Conservation (phyloP, 2,113 vertebrate species). For the Ptychochromis oligacanthus region DNA sequence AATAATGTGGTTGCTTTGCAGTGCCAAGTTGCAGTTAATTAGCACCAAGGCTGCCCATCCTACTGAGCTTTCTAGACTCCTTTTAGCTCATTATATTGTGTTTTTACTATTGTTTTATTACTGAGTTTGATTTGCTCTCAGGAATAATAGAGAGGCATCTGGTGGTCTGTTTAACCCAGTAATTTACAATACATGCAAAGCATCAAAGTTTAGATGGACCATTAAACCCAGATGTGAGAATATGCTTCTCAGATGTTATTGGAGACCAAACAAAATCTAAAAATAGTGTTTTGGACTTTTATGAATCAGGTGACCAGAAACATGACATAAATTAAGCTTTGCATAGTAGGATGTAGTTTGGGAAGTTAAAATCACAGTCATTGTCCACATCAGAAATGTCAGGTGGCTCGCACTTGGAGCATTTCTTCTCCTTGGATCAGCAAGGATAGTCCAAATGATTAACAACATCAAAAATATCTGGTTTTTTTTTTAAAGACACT, state of each 20-base stretch:
- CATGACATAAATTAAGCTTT: too few species aligned
- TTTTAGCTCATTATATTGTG: neutral
- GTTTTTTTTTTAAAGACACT: neutral
- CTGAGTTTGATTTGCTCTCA: neutral
- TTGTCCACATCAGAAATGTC: neutral
- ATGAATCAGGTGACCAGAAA: neutral
- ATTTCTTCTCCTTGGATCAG: neutral
- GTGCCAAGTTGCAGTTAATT: neutral
- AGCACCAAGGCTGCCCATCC: neutral
- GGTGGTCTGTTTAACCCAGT: neutral
- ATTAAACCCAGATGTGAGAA: neutral
- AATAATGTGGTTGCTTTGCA: neutral
- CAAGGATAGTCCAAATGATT: neutral
- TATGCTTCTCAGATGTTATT: neutral
- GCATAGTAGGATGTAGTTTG: too few species aligned
- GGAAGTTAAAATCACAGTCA: too few species aligned
- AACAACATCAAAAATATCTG: neutral
- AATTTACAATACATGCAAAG: neutral
- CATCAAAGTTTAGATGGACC: neutral
- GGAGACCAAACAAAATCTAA: neutral
- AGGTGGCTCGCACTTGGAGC: neutral
- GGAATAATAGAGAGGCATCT: neutral
- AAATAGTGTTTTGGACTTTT: neutral
- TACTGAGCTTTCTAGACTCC: neutral
- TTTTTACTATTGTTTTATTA: neutral